These are phyloP conservation scores for Petrocephalus sullivani DNA, from an alignment of 2,797 vertebrate genomes.

Conservation along the genomic window DNA sequence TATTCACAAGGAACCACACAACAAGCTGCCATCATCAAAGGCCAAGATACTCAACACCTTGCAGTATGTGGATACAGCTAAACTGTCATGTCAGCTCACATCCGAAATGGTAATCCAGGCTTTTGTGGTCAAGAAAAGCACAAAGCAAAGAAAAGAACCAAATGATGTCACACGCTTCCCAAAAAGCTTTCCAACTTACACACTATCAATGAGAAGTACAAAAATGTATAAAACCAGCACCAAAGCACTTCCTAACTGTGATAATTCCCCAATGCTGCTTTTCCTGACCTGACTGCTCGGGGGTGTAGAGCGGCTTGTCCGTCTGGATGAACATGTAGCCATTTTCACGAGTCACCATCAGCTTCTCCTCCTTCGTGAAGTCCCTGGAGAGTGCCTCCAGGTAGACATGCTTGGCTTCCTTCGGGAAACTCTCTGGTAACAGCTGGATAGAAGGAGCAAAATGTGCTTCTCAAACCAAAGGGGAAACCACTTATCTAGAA, in stretches of 20 bases:
- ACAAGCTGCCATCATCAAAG: background rate
- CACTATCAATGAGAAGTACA: background rate
- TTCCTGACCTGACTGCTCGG: constrained; percentile 67
- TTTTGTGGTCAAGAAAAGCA: background rate
- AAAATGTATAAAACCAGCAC: background rate
- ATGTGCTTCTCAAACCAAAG: constrained; percentile 16
- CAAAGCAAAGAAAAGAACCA: background rate
- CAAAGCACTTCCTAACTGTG: background rate
- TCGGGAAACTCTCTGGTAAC: constrained; percentile 56
- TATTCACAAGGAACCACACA: background rate
- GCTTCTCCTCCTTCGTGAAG: constrained; percentile 60
- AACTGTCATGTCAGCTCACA: background rate
- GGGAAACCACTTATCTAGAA: background rate
- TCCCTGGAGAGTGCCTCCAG: constrained; percentile 67
- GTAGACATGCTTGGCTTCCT: constrained; percentile 52
- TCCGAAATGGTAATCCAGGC: background rate
- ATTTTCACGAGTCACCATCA: constrained; percentile 70
- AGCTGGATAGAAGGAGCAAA: constrained; percentile 43
- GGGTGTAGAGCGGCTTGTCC: constrained; percentile 85
- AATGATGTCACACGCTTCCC: background rate
- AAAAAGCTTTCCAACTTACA: background rate
- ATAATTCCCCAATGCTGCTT: background rate
- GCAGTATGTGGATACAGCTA: background rate
- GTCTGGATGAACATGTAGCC: constrained; percentile 88
- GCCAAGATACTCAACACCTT: background rate